Conservation (phyloP, 1,140 invertebrate genomes). For the Drosophila triauraria region DNA sequence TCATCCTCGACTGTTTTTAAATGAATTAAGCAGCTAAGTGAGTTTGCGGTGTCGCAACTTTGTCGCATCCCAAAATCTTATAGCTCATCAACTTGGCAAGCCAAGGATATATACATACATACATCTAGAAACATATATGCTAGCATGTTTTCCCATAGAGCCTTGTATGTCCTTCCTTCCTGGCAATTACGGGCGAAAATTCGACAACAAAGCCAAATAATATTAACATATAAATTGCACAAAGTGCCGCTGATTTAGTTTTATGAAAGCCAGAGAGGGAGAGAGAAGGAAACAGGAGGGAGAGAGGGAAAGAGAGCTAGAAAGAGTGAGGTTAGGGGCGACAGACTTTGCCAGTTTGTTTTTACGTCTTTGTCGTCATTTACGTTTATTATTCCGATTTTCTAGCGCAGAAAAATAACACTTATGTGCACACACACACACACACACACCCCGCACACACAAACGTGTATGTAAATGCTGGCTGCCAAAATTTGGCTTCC, state of each 20-base stretch:
- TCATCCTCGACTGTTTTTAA: constrained; percentile 40
- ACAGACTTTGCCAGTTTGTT: constrained; percentile 65
- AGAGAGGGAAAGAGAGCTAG: neutral
- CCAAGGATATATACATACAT: neutral
- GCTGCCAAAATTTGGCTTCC: constrained; percentile 31
- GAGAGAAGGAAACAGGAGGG: neutral
- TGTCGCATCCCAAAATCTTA: constrained; percentile 72
- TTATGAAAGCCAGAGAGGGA: constrained; percentile 20
- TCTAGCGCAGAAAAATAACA: constrained; percentile 84
- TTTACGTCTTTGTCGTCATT: constrained; percentile 74
- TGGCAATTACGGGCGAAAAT: constrained; percentile 65
- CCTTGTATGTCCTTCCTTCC: constrained; percentile 10
- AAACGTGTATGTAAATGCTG: constrained; percentile 31
- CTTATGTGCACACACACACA: constrained; percentile 60
- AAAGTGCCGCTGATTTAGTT: constrained; percentile 82
- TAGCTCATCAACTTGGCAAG: constrained; percentile 63
- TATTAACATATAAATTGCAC: constrained; percentile 83
- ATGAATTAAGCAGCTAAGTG: constrained; percentile 64
- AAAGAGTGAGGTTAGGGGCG: neutral
- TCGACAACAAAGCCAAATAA: constrained; percentile 79
- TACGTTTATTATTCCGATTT: constrained; percentile 82
- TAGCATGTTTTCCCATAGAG: neutral
- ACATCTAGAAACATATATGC: neutral
- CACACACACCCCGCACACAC: constrained; percentile 8
- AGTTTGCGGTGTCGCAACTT: constrained; percentile 70